Conservation (phyloP, 2,113 vertebrate species). For the Ascaphus truei region DNA sequence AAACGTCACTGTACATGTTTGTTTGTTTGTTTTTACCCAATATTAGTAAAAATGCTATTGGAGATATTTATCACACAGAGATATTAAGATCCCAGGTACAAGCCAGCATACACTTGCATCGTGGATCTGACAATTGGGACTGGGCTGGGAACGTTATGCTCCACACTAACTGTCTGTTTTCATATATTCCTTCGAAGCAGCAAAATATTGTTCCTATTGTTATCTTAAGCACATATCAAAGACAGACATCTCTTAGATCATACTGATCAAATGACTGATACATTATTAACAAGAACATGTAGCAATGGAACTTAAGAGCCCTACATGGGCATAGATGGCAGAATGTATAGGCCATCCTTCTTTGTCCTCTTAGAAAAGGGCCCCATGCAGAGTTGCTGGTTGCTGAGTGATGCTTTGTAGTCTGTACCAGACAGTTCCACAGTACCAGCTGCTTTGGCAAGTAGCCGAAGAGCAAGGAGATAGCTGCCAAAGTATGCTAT, state of each 20-base stretch:
- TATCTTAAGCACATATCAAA: constrained; percentile 32
- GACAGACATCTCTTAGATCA: constrained; percentile 48
- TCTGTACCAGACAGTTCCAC: constrained; percentile 74
- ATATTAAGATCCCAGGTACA: too few species aligned
- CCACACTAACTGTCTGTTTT: too few species aligned
- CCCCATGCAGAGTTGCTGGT: constrained; percentile 74
- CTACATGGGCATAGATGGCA: constrained; percentile 61
- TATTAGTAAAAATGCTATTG: too few species aligned
- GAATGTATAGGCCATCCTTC: constrained; percentile 73
- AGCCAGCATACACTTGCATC: too few species aligned
- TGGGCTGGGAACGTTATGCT: too few species aligned
- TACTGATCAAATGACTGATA: constrained; percentile 69
- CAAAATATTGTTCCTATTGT: not conserved
- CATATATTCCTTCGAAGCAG: too few species aligned
- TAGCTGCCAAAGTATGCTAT: constrained; percentile 78
- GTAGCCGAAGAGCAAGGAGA: constrained; percentile 77
- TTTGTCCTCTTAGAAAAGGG: constrained; percentile 77
- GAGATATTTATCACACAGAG: too few species aligned
- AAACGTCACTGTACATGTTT: too few species aligned
- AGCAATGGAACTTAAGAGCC: constrained; percentile 67
- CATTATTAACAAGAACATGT: constrained; percentile 76
- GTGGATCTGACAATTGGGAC: too few species aligned
- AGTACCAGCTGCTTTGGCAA: constrained; percentile 88
- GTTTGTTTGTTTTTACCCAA: too few species aligned
- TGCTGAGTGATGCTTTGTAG: constrained; percentile 81